phyloP scores from a whole-genome alignment of 1,140 invertebrate genomes.

The Zaprionus lachaisei region DNA sequence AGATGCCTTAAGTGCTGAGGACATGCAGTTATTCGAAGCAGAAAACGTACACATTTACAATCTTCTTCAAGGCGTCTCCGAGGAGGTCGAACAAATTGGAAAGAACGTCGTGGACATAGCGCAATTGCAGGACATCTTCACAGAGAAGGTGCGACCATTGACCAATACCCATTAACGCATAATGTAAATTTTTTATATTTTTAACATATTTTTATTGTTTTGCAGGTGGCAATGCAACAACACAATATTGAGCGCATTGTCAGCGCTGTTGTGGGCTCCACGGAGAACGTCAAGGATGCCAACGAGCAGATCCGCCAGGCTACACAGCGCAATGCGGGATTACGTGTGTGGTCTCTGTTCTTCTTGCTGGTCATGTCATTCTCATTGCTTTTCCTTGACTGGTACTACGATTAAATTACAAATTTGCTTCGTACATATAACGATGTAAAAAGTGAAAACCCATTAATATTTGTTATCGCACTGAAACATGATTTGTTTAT shows the following conservation, averaged over 20 bases:
- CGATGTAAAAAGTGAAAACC: constrained; percentile 25
- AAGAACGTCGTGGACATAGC: constrained; percentile 98
- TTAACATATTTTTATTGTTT: not conserved
- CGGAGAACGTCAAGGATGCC: constrained; percentile 97
- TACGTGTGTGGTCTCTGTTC: constrained; percentile 97
- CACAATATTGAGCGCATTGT: constrained; percentile 95
- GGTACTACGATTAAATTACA: constrained; percentile 96
- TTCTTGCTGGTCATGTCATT: constrained; percentile 98
- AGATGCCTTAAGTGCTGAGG: constrained; percentile 91
- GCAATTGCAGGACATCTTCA: constrained; percentile 97
- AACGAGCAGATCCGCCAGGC: constrained; percentile 98
- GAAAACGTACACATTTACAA: constrained; percentile 93
- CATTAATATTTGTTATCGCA: constrained; percentile 41
- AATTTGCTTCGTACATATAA: constrained; percentile 12
- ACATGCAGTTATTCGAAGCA: constrained; percentile 95
- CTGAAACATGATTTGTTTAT: constrained; percentile 49
- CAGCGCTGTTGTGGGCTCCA: constrained; percentile 94
- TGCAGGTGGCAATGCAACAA: constrained; percentile 93
- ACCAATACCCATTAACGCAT: not conserved
- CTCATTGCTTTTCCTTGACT: constrained; percentile 97
- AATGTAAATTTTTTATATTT: not conserved
- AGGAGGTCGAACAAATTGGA: constrained; percentile 94
- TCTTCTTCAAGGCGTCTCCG: constrained; percentile 92
- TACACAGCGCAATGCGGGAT: constrained; percentile 97
- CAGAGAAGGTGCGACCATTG: constrained; percentile 92